phyloP scores from a whole-genome alignment of 2,797 vertebrate species.

The Sebastes trivittatus region DNA sequence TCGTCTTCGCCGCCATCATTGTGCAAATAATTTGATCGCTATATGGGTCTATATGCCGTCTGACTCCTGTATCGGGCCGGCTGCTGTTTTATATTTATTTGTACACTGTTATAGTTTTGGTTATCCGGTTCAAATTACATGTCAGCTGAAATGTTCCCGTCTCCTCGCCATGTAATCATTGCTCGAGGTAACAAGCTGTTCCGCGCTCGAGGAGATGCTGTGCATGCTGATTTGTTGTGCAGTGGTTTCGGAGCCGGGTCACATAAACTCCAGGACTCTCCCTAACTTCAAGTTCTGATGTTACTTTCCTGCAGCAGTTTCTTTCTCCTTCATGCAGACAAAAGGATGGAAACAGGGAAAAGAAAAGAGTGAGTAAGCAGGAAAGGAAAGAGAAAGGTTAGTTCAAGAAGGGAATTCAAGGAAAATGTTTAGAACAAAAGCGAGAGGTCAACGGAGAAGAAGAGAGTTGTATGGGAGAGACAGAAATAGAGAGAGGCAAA shows the following conservation, averaged over 20 bases:
- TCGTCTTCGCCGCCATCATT: not conserved
- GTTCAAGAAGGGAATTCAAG: not conserved
- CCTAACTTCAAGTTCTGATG: constrained; percentile 5
- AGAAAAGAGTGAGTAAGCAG: not conserved
- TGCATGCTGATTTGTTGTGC: constrained; percentile 17
- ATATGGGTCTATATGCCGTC: not conserved
- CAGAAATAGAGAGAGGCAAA: constrained; percentile 50
- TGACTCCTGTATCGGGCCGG: not conserved
- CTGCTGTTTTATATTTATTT: constrained; percentile 39
- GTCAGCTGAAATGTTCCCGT: constrained; percentile 40
- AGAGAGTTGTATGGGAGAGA: constrained; percentile 13
- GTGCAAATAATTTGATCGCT: not conserved
- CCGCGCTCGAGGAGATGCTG: constrained; percentile 5
- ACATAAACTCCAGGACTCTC: constrained; percentile 21
- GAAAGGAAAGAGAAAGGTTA: not conserved
- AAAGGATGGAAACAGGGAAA: too few species aligned
- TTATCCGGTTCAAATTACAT: constrained; percentile 45
- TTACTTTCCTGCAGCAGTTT: constrained; percentile 29
- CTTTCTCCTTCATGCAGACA: not conserved
- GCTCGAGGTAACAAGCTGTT: constrained; percentile 50
- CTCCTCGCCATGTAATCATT: constrained; percentile 28
- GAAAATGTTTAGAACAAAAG: constrained; percentile 10
- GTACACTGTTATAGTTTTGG: constrained; percentile 29
- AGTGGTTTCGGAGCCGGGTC: not conserved
- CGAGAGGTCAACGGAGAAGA: constrained; percentile 7